These are phyloP conservation scores for Polypterus senegalus DNA, from an alignment of 2,113 vertebrate species.

Conservation along the genomic window DNA sequence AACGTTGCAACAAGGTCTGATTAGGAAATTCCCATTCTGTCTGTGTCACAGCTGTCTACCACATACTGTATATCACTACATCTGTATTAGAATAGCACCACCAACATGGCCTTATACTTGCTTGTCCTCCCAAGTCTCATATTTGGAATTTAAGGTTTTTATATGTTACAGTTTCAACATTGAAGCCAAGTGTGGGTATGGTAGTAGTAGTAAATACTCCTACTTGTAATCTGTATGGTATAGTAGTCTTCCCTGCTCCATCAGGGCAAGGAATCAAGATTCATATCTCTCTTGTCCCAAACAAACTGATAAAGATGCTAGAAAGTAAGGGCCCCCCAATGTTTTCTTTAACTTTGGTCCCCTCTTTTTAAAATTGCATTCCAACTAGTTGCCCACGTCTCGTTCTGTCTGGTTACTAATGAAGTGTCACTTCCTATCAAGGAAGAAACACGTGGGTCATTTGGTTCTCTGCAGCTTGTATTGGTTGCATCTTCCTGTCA, in stretches of 20 bases:
- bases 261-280: constrained; percentile 94
- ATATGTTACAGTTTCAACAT: constrained; percentile 92
- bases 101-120: constrained; percentile 95
- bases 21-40: constrained; percentile 95
- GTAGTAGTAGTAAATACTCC: constrained; percentile 97
- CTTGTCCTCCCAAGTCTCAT: constrained; percentile 96
- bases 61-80: constrained; percentile 80
- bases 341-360: not conserved
- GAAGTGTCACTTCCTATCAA: not conserved
- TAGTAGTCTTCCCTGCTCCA: constrained; percentile 95
- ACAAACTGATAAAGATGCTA: constrained; percentile 84
- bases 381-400: not conserved
- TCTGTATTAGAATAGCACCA: constrained; percentile 98
- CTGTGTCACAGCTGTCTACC: constrained; percentile 92
- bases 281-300: constrained; percentile 93
- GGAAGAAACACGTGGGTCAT: not conserved
- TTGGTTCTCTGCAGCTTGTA: not conserved
- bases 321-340: constrained; percentile 81
- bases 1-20: constrained; percentile 95
- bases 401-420: not conserved
- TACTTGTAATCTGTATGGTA: constrained; percentile 89
- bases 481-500: too few relatives aligned
- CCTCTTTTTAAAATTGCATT: not conserved
- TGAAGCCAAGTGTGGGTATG: constrained; percentile 90
- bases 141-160: constrained; percentile 98